Evolutionary conservation across 2,113 vertebrate species (phyloP).

Genomic region (Albula goreensis): DNA sequence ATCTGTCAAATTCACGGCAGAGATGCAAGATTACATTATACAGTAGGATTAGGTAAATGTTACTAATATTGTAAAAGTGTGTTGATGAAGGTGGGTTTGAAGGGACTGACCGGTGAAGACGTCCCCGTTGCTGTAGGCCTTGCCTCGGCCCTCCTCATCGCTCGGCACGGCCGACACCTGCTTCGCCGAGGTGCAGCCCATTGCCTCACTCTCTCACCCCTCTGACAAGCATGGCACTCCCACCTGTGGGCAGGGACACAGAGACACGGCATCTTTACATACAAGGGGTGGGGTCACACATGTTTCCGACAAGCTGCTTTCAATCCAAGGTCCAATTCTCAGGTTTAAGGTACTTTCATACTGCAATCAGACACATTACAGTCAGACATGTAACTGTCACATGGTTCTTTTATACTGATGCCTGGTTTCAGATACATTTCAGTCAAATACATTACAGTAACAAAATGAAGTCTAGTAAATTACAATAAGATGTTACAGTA

Average conservation of each 20-base stretch:
- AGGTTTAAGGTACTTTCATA: neutral
- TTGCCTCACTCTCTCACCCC: constrained; percentile 84
- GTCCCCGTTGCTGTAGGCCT: constrained; percentile 84
- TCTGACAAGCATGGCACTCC: constrained; percentile 72
- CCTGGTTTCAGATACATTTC: too few species aligned
- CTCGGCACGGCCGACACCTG: constrained; percentile 89
- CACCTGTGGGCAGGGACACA: constrained; percentile 33
- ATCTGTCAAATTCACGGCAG: neutral
- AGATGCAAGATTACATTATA: neutral
- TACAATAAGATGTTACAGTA: neutral
- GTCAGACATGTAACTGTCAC: neutral
- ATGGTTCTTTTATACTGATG: neutral
- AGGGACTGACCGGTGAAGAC: constrained; percentile 81
- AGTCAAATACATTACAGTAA: neutral
- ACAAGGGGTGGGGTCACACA: too few species aligned
- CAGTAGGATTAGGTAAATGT: too few species aligned
- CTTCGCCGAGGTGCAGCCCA: constrained; percentile 91
- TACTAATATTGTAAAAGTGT: too few species aligned
- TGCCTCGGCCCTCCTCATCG: constrained; percentile 86
- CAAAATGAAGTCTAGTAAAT: neutral
- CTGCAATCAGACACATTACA: neutral
- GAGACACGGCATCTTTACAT: neutral
- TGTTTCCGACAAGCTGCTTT: neutral
- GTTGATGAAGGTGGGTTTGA: neutral
- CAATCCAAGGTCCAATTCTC: neutral